Base-by-base conservation (phyloP, 2,888 invertebrate genomes). In the Limulus polyphemus region DNA sequence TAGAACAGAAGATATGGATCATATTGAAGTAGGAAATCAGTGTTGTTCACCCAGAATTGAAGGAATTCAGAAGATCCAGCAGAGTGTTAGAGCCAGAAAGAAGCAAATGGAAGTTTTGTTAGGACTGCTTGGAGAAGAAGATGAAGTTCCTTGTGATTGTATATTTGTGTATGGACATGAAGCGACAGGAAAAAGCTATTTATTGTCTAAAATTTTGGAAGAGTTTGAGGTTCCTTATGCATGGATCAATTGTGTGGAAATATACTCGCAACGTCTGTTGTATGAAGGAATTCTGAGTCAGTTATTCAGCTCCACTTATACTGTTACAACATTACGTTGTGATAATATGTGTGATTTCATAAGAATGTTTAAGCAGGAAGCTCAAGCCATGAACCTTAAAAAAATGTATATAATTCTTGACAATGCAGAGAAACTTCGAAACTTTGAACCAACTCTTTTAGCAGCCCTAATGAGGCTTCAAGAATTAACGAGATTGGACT, bases 111-210 rank as follows among this genome's bases (percentile, higher is more conserved):
- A 54, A 54, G 32, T 11, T n/a, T 17, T 54, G 11, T 16, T 32
- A 11, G 54, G 16, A 17, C 32, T 54, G 32, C 16, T 54, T 4
- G 54, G 54, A n/a, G 54, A 7, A 14, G 54, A 17, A 58, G 80
- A 82, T 67, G 85, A 86, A 73, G 80, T 82, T 17, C 79, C 85
- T 73, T 85, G 86, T 17, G 79, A 83, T 69, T 82, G 83, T 68
- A 77, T 92, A 71, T 90, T 87, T 78, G 71, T 90, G 60, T 85
- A 85, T 74, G 92, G 92, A n/a, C 86, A 86, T 74, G 83, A 88
- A 69, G 85, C 87, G 11, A 87, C 87, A 32, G 92, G 91, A 47
- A 93, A 93, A 80, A 83, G 65, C 17, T 69, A 75, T 16, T 14
- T 13, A 17, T 13, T 17, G 4, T 16, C 13, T 14, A 82, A 81